A percentile compares a stretch with the other conserved stretches of the same genome.
Evolutionary conservation across 2,797 vertebrate species (phyloP).

Genomic region (Ispidina lecontei): DNA sequence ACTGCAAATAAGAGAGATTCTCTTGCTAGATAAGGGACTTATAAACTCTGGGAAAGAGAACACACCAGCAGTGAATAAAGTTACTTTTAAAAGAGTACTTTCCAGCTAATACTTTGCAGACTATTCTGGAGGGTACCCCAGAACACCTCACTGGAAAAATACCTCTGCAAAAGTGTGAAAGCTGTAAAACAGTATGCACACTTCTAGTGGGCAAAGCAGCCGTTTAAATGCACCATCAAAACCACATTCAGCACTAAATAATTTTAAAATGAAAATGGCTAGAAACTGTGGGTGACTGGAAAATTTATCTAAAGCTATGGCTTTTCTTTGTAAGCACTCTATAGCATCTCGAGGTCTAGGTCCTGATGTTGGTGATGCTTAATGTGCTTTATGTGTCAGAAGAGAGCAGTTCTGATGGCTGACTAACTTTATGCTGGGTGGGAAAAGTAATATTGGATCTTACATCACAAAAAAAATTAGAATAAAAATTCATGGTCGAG

Average conservation of each 20-base stretch:
- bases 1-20: not conserved
- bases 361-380: not conserved
- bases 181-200: not conserved
- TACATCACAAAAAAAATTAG: not conserved
- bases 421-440: not conserved
- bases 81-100: not conserved
- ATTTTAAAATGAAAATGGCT: not conserved
- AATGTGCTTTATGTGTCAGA: not conserved
- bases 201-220: not conserved
- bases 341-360: not conserved
- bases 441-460: not conserved
- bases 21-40: not conserved
- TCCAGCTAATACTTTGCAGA: not conserved
- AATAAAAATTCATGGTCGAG: not conserved
- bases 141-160: not conserved
- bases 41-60: not conserved
- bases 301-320: not conserved
- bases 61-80: not conserved
- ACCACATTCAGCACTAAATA: not conserved
- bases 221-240: conserved; percentile 1
- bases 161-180: not conserved
- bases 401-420: not conserved
- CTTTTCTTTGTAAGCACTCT: not conserved
- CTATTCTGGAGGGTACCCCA: not conserved
- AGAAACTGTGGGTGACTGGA: not conserved